Percentiles rank a stretch among this genome's conserved stretches.
Conservation (phyloP, 2,113 vertebrate species). For the Diphyllodes magnificus region DNA sequence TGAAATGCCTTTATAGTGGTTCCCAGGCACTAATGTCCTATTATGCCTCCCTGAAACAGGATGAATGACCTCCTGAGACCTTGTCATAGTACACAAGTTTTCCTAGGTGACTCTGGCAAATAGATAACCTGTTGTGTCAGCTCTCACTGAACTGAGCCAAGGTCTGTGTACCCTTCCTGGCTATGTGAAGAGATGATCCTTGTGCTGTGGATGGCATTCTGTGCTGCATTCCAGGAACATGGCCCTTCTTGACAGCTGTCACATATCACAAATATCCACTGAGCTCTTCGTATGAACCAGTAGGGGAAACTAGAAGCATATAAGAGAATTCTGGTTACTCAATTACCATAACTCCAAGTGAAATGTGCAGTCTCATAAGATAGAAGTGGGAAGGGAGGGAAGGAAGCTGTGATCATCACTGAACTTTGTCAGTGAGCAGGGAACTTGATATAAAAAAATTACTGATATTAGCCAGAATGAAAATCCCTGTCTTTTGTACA, state of each 20-base stretch:
- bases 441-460: neutral
- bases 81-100: neutral
- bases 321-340: neutral
- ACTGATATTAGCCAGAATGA: neutral
- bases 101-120: slow-evolving; percentile 33
- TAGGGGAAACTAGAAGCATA: neutral
- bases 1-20: neutral
- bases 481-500: neutral
- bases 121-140: slow-evolving; percentile 46
- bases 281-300: neutral
- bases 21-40: neutral
- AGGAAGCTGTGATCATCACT: neutral
- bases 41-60: neutral
- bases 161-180: slow-evolving; percentile 48
- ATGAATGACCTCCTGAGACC: neutral
- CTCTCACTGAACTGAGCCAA: neutral
- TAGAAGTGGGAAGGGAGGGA: neutral
- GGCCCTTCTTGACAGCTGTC: slow-evolving; percentile 44
- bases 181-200: slow-evolving; percentile 38
- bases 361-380: neutral
- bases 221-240: slow-evolving; percentile 32
- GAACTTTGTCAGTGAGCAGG: neutral
- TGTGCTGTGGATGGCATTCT: slow-evolving; percentile 27
- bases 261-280: neutral
- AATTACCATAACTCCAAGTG: neutral